Evolutionary conservation across 2,113 vertebrate species (phyloP).

Genomic region (Hyperopisus bebe): DNA sequence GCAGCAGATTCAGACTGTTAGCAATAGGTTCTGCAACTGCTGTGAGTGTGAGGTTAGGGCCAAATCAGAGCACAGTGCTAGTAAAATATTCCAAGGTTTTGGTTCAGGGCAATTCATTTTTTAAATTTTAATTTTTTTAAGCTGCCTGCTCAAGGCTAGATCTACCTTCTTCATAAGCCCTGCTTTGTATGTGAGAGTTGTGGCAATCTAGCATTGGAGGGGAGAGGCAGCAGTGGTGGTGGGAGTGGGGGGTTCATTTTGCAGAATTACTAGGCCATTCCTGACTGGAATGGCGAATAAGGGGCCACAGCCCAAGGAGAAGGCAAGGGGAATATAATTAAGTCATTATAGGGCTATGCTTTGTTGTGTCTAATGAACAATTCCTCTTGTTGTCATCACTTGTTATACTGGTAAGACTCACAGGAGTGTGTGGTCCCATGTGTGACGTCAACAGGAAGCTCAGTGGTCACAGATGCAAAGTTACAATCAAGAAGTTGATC

Average conservation of each 20-base stretch:
- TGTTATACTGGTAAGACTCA: not conserved
- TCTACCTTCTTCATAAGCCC: not conserved
- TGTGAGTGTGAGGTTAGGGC: not conserved
- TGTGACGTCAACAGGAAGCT: not conserved
- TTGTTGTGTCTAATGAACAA: slow-evolving; percentile 1
- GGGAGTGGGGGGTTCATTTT: slow-evolving; percentile 17
- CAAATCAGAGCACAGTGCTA: not conserved
- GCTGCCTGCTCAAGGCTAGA: not conserved
- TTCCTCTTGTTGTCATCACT: not conserved
- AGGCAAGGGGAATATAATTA: not conserved
- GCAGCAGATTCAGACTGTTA: not conserved
- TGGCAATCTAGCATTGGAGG: not conserved
- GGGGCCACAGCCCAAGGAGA: not conserved
- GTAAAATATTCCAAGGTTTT: not conserved
- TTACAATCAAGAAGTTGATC: not conserved
- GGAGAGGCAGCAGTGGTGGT: not conserved
- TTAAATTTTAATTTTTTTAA: not conserved
- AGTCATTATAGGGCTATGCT: not conserved
- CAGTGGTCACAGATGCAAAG: not conserved
- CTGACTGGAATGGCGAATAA: slow-evolving; percentile 21
- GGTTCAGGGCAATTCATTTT: slow-evolving; percentile 8
- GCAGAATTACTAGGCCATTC: slow-evolving; percentile 17
- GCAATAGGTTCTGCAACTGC: not conserved
- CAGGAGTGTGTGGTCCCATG: not conserved
- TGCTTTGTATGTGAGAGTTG: slow-evolving; percentile 9